A percentile compares a stretch with the other conserved stretches of the same genome.
phyloP scores from a whole-genome alignment of 2,888 invertebrate species.

The Conus canariensis region DNA sequence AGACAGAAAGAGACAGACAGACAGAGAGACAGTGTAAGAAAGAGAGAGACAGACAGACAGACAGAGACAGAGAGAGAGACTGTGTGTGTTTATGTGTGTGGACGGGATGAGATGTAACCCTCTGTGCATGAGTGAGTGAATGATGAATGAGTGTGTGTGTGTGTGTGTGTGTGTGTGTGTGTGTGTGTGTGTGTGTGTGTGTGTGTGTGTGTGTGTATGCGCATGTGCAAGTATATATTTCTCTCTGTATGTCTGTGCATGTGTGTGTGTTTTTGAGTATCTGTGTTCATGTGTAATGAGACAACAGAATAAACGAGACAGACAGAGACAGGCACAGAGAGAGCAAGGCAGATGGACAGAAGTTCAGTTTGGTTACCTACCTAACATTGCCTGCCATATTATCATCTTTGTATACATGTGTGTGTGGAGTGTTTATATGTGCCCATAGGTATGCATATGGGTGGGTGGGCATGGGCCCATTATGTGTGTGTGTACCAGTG shows the following conservation, averaged over 20 bases:
- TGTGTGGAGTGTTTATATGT: not conserved
- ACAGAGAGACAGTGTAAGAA: too few species aligned
- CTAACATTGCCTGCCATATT: too few species aligned
- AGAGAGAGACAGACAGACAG: too few species aligned
- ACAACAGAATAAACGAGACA: slow-evolving; percentile 26
- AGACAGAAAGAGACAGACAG: not conserved
- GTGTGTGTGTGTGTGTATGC: slow-evolving; percentile 18
- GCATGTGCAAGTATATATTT: not conserved
- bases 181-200: slow-evolving; percentile 2
- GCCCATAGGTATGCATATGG: too few species aligned
- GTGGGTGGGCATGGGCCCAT: too few species aligned
- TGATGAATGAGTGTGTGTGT: not conserved
- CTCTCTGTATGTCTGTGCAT: slow-evolving; percentile 1
- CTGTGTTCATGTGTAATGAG: not conserved
- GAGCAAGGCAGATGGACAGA: slow-evolving; percentile 14
- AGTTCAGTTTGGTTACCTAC: too few species aligned
- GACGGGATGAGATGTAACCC: too few species aligned
- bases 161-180: not conserved
- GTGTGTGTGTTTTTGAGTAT: not conserved
- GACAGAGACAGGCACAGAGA: slow-evolving; percentile 37
- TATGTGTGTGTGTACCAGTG: too few species aligned
- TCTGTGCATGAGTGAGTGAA: not conserved
- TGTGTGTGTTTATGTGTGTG: slow-evolving; percentile 3
- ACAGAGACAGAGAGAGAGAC: too few species aligned
- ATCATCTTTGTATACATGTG: not conserved